Percentiles rank a stretch among this genome's conserved stretches.
phyloP scores from a whole-genome alignment of 1,140 invertebrate genomes.

The Myzus persicae region DNA sequence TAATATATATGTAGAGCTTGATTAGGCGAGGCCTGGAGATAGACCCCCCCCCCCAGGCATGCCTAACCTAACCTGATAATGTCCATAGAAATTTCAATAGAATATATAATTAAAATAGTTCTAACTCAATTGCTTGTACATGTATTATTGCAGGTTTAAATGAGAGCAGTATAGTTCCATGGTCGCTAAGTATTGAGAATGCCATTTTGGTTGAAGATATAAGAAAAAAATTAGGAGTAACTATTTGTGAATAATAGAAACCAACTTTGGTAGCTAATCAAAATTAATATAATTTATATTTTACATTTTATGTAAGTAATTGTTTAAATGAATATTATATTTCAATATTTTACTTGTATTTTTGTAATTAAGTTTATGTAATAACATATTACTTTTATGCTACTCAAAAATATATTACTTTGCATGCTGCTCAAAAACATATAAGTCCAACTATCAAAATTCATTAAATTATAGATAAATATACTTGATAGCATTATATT shows the following conservation, averaged over 20 bases:
- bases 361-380: neutral
- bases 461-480: neutral
- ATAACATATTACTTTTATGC: neutral
- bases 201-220: conserved; percentile 46
- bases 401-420: no score
- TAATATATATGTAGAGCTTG: no score
- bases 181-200: conserved; percentile 22
- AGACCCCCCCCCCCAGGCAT: no score
- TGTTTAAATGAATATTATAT: neutral
- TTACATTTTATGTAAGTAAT: neutral
- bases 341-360: neutral
- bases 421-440: neutral
- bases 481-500: neutral
- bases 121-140: neutral
- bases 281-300: neutral
- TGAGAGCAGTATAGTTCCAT: conserved; percentile 16
- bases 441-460: neutral
- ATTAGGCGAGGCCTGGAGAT: no score
- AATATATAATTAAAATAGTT: neutral
- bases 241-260: neutral
- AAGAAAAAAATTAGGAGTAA: conserved; percentile 36
- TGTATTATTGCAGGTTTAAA: conserved; percentile 24
- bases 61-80: no score
- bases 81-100: no score
- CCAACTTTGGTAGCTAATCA: neutral